phyloP scores from a whole-genome alignment of 2,113 vertebrate genomes.

The Hemichromis elongatus region DNA sequence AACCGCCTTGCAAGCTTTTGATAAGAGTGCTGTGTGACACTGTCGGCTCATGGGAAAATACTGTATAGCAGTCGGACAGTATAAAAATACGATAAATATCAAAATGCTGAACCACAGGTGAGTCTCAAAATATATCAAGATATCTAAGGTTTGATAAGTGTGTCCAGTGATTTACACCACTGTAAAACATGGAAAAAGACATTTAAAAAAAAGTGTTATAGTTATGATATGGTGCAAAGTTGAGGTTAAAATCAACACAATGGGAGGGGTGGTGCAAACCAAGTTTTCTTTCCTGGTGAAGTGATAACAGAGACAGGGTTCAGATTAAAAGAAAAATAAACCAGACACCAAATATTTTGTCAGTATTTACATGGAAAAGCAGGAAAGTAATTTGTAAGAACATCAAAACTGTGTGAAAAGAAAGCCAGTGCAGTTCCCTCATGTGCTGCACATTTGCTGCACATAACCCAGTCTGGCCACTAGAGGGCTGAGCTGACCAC shows the following conservation, averaged over 20 bases:
- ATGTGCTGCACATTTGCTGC: not conserved
- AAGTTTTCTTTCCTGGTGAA: not conserved
- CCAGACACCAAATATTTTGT: not conserved
- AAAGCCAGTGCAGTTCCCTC: not conserved
- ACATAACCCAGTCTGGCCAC: slow-evolving; percentile 31
- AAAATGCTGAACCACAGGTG: not conserved
- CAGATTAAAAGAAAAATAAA: slow-evolving; percentile 3
- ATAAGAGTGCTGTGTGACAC: slow-evolving; percentile 18
- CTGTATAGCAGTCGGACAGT: not conserved
- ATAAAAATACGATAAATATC: not conserved
- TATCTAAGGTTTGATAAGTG: not conserved
- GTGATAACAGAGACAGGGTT: not conserved
- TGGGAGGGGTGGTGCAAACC: not conserved
- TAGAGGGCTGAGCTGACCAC: slow-evolving; percentile 47
- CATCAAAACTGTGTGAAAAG: not conserved
- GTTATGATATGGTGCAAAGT: not conserved
- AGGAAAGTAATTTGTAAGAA: not conserved
- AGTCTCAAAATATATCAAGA: not conserved
- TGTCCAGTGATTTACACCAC: not conserved
- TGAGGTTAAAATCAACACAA: not conserved
- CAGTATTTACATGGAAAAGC: not conserved
- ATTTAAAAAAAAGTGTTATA: not conserved
- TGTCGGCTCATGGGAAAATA: not conserved
- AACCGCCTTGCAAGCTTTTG: not conserved
- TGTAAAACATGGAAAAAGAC: not conserved